These are phyloP conservation scores for Drosophila anomelani DNA, from an alignment of 2,888 invertebrate genomes.

Conservation along the genomic window DNA sequence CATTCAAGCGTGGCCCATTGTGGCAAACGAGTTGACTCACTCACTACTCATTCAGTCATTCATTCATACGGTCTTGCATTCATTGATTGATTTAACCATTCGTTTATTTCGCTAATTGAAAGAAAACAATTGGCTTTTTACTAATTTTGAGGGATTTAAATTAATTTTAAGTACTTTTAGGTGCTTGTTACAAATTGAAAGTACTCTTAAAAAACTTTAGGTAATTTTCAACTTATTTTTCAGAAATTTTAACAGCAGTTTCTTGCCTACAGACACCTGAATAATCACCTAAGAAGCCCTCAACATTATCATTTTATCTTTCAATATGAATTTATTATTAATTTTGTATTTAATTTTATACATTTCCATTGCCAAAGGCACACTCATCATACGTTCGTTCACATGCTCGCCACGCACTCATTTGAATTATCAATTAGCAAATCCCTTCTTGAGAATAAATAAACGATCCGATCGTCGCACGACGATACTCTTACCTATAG, in stretches of 20 bases:
- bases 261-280: not conserved
- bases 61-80: constrained; percentile 4
- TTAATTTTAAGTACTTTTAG: not conserved
- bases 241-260: not conserved
- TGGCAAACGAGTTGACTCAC: constrained; percentile 6
- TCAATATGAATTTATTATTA: not conserved
- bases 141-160: not conserved
- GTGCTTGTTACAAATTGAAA: not conserved
- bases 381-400: not conserved
- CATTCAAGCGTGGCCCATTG: constrained; percentile 25
- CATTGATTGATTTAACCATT: constrained; percentile 22
- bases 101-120: constrained; percentile 15
- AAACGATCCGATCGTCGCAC: constrained; percentile 40
- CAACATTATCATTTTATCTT: not conserved
- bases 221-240: not conserved
- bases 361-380: not conserved
- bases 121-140: not conserved
- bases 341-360: not conserved
- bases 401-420: constrained; percentile 16
- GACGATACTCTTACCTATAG: constrained; percentile 29
- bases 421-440: constrained; percentile 45
- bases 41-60: constrained; percentile 1
- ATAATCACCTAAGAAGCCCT: not conserved
- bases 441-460: constrained; percentile 27
- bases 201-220: not conserved